Percentiles rank a stretch among this genome's conserved stretches.
Evolutionary conservation across 2,113 vertebrate genomes (phyloP).

Genomic region (Elachura formosa): DNA sequence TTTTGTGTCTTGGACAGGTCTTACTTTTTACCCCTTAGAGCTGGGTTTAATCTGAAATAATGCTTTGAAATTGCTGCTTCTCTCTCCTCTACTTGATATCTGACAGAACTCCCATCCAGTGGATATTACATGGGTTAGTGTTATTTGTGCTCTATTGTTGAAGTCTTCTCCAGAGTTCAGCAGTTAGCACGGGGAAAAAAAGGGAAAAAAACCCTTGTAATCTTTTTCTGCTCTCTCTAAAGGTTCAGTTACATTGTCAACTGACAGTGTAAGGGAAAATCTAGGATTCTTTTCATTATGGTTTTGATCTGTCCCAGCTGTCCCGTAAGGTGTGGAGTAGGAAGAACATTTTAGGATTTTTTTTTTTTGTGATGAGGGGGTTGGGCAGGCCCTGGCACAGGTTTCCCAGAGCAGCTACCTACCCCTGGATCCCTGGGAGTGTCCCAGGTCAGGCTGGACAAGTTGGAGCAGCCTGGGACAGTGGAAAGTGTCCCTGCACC

Average conservation of each 20-base stretch:
- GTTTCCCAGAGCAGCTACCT: not conserved
- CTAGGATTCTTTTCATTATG: not conserved
- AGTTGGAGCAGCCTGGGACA: rapidly evolving
- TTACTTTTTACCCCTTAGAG: not conserved
- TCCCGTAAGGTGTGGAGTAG: not conserved
- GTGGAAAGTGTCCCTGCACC: not conserved
- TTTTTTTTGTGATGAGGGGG: not conserved
- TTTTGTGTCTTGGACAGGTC: not conserved
- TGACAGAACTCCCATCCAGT: not conserved
- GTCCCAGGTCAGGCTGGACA: rapidly evolving
- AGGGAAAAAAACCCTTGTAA: not conserved
- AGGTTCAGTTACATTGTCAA: not conserved
- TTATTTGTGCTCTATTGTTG: not conserved
- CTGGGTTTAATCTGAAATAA: not conserved
- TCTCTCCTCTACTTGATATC: not conserved
- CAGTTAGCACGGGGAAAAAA: not conserved
- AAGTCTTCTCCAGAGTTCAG: not conserved
- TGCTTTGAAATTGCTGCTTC: not conserved
- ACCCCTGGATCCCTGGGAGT: not conserved
- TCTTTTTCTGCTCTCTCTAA: not conserved
- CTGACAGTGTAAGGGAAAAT: not conserved
- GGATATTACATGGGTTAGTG: not conserved
- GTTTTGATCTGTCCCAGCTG: not conserved
- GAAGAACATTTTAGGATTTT: not conserved
- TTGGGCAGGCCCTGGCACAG: not conserved